phyloP scores from a whole-genome alignment of 2,797 vertebrate genomes.

The Neosilurus mollespiculum region DNA sequence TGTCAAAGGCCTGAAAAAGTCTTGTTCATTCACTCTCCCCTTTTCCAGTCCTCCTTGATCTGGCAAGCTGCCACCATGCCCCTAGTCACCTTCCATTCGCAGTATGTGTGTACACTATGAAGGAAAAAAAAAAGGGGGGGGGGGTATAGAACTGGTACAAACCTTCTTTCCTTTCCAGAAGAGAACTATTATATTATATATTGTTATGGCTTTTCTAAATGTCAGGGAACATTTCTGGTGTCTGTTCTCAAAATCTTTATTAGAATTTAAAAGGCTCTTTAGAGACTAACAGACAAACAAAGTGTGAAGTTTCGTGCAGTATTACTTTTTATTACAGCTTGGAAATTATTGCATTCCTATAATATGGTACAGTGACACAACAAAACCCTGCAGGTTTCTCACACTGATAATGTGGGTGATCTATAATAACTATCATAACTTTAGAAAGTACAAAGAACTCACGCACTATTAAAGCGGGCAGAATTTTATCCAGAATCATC shows the following conservation, averaged over 20 bases:
- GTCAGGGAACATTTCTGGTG: not conserved
- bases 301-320: not conserved
- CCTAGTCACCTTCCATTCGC: constrained; percentile 51
- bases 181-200: not conserved
- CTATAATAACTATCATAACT: not conserved
- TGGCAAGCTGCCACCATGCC: constrained; percentile 56
- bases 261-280: not conserved
- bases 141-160: constrained; percentile 29
- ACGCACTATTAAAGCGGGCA: constrained; percentile 7
- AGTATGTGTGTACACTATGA: constrained; percentile 37
- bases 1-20: constrained; percentile 55
- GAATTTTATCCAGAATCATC: constrained; percentile 16
- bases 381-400: not conserved
- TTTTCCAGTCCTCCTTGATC: constrained; percentile 57
- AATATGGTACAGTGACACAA: not conserved
- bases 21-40: constrained; percentile 58
- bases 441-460: constrained; percentile 10
- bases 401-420: constrained; percentile 1
- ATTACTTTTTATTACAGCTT: not conserved
- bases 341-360: constrained; percentile 2
- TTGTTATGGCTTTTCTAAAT: not conserved
- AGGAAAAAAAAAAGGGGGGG: not conserved
- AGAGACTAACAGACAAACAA: not conserved
- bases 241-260: constrained; percentile 7
- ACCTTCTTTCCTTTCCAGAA: constrained; percentile 18